Conservation (phyloP, 2,888 invertebrate genomes). For the Pharmacophagus antenor region DNA sequence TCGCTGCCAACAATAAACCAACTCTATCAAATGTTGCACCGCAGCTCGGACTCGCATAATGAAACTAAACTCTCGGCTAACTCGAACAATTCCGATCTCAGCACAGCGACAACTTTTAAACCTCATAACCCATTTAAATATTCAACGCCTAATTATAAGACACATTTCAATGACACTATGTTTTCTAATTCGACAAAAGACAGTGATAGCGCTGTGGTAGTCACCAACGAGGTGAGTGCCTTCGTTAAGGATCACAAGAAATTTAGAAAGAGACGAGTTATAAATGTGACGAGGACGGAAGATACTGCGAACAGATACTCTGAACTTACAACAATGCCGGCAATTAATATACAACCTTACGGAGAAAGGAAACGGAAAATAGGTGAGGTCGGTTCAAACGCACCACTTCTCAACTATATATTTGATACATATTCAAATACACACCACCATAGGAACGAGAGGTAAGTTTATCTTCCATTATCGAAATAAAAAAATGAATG, state of each 20-base stretch:
- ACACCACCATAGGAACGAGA: conserved; percentile 70
- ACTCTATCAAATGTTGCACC: conserved; percentile 70
- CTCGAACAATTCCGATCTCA: conserved; percentile 55
- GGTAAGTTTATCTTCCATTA: conserved; percentile 45
- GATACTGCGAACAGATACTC: conserved; percentile 33
- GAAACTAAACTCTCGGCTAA: conserved; percentile 47
- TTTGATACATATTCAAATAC: conserved; percentile 73
- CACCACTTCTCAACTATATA: conserved; percentile 71
- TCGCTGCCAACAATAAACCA: conserved; percentile 65
- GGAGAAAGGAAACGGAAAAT: conserved; percentile 61
- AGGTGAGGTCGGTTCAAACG: conserved; percentile 69
- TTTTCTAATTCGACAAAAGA: conserved; percentile 28
- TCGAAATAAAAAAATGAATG: neutral
- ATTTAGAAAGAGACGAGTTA: conserved; percentile 57
- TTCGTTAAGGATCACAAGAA: conserved; percentile 36
- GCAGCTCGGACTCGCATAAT: conserved; percentile 49
- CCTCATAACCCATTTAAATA: conserved; percentile 46
- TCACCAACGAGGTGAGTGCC: conserved; percentile 37
- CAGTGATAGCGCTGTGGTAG: conserved; percentile 50
- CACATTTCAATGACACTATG: conserved; percentile 34
- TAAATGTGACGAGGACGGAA: conserved; percentile 49
- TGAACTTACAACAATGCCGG: conserved; percentile 44
- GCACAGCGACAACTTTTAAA: conserved; percentile 44
- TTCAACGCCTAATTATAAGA: conserved; percentile 40
- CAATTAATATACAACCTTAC: conserved; percentile 45